Conservation (phyloP, 2,113 vertebrate genomes). For the Engraulis encrasicolus region DNA sequence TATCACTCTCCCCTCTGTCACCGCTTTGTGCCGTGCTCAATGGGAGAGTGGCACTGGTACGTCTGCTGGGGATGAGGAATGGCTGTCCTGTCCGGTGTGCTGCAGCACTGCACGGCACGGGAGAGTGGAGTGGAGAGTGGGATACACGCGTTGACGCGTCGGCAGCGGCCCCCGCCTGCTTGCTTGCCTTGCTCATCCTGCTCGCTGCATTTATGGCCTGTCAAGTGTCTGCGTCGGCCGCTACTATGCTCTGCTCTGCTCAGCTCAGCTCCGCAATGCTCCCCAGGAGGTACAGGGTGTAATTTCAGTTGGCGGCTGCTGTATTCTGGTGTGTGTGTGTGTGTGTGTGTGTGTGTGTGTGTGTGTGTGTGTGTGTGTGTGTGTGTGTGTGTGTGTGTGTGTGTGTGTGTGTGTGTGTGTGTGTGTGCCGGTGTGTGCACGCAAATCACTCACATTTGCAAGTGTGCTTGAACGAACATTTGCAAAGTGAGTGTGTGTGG, state of each 20-base stretch:
- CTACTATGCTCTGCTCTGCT: too few relatives aligned
- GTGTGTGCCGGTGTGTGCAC: too few relatives aligned
- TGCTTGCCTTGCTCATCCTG: too few relatives aligned
- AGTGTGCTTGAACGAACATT: too few relatives aligned
- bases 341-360: neutral
- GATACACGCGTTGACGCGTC: neutral
- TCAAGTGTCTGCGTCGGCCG: conserved; percentile 34
- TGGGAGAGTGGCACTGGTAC: conserved; percentile 1
- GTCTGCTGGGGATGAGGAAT: neutral
- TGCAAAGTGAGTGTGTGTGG: too few relatives aligned
- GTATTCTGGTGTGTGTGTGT: neutral
- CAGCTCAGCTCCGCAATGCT: conserved; percentile 23
- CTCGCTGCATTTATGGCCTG: conserved; percentile 31
- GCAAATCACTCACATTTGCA: too few relatives aligned
- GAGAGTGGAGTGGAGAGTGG: too few relatives aligned
- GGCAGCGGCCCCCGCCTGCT: too few relatives aligned
- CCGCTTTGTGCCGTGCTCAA: neutral
- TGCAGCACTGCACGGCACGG: too few relatives aligned
- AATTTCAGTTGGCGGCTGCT: conserved; percentile 40
- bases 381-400: too few relatives aligned
- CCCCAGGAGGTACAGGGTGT: conserved; percentile 23
- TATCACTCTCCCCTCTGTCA: neutral
- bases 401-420: too few relatives aligned
- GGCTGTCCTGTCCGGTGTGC: conserved; percentile 9
- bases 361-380: neutral